phyloP scores from a whole-genome alignment of 2,888 invertebrate genomes.

The Trachelus tabidus region DNA sequence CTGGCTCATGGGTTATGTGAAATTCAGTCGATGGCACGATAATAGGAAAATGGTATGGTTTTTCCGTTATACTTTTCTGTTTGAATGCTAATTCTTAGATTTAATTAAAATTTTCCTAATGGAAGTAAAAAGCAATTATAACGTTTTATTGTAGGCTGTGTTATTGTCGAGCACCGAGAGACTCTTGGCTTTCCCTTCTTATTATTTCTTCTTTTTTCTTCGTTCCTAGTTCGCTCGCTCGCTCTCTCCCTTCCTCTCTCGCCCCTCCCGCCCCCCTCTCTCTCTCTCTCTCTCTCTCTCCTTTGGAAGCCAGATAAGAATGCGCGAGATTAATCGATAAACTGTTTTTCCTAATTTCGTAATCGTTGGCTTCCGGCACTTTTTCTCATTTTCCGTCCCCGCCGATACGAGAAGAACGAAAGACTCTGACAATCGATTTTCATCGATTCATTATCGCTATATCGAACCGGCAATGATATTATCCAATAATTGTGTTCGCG shows the following conservation, averaged over 20 bases:
- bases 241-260: neutral
- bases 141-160: constrained; percentile 52
- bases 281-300: too few species aligned
- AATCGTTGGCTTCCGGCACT: constrained; percentile 40
- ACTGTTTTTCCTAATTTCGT: constrained; percentile 56
- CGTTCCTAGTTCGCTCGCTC: too few species aligned
- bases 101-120: constrained; percentile 57
- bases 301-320: neutral
- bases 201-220: neutral
- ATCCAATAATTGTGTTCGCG: too few species aligned
- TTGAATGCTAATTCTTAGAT: constrained; percentile 43
- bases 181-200: constrained; percentile 9
- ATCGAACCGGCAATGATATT: too few species aligned
- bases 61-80: neutral
- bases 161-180: constrained; percentile 25
- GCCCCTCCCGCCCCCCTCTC: too few species aligned
- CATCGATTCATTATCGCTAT: too few species aligned
- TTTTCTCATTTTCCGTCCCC: constrained; percentile 9
- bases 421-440: neutral
- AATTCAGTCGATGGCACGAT: neutral
- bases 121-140: constrained; percentile 58
- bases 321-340: constrained; percentile 53
- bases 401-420: neutral
- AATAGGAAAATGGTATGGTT: neutral
- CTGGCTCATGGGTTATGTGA: neutral